Evolutionary conservation across 2,113 vertebrate species (phyloP), one percentile per base, ranked within the genome.

Genomic region (Siniperca chuatsi): DNA sequence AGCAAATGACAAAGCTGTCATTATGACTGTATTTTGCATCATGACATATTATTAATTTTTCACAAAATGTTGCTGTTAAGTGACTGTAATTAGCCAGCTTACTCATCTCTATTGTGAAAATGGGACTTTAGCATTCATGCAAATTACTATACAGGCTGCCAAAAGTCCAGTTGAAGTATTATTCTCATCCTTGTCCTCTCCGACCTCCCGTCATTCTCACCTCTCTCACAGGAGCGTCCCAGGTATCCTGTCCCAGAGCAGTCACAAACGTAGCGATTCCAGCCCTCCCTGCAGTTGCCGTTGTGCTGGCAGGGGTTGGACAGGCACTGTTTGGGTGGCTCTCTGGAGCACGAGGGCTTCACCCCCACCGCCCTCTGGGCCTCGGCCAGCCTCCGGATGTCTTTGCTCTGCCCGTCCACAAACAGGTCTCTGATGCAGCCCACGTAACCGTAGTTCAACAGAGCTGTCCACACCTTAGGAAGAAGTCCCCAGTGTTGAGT

Each of bases 191-290:
- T 52, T 25, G n/a, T 55, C 2, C 20, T 58, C 25, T 25, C 6
- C 3, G 1, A 12, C 57, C 50, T 48, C 35, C 37, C 42, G 42
- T 2, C n/a, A 42, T 25, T 20, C 92, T 92, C 65, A 99, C 98
- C 98, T 98, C 98, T 97, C 92, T 99, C 98, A 0, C 98, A 99
- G 0, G 98, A 98, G 82, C 97, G 97, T 86, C 98, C 98, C 78
- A 99, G 97, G 94, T 97, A 99, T 15, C 98, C 98, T 0, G 98
- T 99, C 76, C 98, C 98, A 1, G 98, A 99, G 94, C 98, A 99
- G 94, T 99, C 98, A 21, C 98, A 99, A 73, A 99, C 98, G 5
- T 98, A 99, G 92, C 98, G 97, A 93, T 99, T 99, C 98, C 98
- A 99, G 75, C 98, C 98, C 89, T 99, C 98, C 84, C 98, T 96